Conservation (phyloP, 2,888 invertebrate species). For the Euphydryas editha region DNA sequence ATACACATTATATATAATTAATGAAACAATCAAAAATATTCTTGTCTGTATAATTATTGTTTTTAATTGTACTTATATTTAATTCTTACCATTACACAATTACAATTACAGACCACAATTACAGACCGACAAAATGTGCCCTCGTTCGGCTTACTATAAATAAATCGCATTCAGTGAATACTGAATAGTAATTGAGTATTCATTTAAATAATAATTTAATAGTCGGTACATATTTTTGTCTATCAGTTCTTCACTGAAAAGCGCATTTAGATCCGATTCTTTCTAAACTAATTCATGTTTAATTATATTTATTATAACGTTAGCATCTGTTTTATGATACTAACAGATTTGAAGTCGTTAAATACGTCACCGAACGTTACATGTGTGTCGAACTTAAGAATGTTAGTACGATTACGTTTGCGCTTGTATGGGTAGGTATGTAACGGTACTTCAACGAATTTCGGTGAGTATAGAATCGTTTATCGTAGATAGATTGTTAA, state of each 20-base stretch:
- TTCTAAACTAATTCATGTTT: neutral
- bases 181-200: constrained; percentile 51
- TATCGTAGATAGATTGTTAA: constrained; percentile 1
- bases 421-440: neutral
- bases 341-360: constrained; percentile 46
- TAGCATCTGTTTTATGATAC: constrained; percentile 28
- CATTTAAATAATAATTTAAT: constrained; percentile 26
- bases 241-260: constrained; percentile 11
- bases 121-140: constrained; percentile 27
- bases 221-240: neutral
- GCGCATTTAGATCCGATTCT: constrained; percentile 26
- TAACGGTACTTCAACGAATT: constrained; percentile 11
- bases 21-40: no score
- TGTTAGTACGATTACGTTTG: constrained; percentile 5
- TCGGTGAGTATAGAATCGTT: neutral
- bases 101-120: no score
- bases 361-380: constrained; percentile 5
- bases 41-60: no score
- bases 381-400: constrained; percentile 11
- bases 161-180: constrained; percentile 51
- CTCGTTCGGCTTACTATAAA: constrained; percentile 30
- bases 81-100: no score
- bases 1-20: no score
- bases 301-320: neutral
- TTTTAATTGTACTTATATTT: no score